Conservation (phyloP, 2,888 invertebrate species). For the Drosophila ochracea region DNA sequence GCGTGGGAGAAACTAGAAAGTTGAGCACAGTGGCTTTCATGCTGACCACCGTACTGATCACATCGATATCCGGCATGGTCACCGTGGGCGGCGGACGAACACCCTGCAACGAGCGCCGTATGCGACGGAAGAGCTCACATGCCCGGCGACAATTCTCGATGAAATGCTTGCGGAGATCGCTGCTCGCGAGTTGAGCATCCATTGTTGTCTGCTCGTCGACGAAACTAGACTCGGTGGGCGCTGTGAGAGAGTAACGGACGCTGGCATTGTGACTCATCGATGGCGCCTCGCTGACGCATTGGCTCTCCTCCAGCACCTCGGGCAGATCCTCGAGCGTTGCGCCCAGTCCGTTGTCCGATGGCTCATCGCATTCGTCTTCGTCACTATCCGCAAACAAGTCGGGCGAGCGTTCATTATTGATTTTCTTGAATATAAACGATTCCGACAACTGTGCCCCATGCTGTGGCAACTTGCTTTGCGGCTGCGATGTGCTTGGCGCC, state of each 20-base stretch:
- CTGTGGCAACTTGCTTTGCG: constrained; percentile 53
- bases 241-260: constrained; percentile 68
- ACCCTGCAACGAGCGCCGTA: constrained; percentile 88
- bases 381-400: constrained; percentile 89
- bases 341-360: constrained; percentile 33
- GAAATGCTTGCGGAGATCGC: constrained; percentile 57
- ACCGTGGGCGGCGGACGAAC: constrained; percentile 91
- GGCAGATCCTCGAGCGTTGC: constrained; percentile 58
- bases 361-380: constrained; percentile 75
- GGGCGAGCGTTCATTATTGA: constrained; percentile 86
- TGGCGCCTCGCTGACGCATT: constrained; percentile 39
- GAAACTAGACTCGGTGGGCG: constrained; percentile 78
- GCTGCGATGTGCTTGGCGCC: constrained; percentile 15
- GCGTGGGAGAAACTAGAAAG: constrained; percentile 51
- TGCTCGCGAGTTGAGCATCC: constrained; percentile 53
- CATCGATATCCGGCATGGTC: constrained; percentile 89
- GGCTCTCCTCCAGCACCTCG: constrained; percentile 60
- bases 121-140: constrained; percentile 79
- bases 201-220: constrained; percentile 75
- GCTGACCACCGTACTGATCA: constrained; percentile 88
- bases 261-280: constrained; percentile 30
- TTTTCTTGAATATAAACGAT: constrained; percentile 72
- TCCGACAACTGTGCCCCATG: constrained; percentile 39
- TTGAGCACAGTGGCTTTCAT: constrained; percentile 86
- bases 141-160: constrained; percentile 80